These are phyloP conservation scores for Dione juno DNA, from an alignment of 2,888 invertebrate genomes.

Conservation along the genomic window DNA sequence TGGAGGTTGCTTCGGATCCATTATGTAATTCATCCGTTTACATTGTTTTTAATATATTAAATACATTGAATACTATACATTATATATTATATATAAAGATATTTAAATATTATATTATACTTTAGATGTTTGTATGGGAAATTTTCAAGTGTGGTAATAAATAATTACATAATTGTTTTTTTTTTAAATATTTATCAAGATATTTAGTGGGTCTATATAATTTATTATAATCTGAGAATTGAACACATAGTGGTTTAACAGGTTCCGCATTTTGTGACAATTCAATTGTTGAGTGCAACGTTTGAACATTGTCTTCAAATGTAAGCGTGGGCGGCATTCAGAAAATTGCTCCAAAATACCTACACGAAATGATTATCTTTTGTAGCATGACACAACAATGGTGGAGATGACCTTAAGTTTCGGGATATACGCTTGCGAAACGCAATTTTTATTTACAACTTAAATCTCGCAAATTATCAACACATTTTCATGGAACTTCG, in stretches of 20 bases:
- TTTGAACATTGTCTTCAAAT: constrained; percentile 44
- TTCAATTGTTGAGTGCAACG: constrained; percentile 41
- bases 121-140: not conserved
- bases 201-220: not conserved
- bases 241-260: constrained; percentile 34
- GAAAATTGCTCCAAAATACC: constrained; percentile 73
- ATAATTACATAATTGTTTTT: not conserved
- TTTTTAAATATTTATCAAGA: not conserved
- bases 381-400: constrained; percentile 76
- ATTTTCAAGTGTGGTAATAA: not conserved
- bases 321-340: constrained; percentile 61
- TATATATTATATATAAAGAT: not conserved
- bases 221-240: constrained; percentile 24
- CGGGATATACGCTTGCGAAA: constrained; percentile 61
- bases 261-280: constrained; percentile 37
- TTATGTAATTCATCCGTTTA: constrained; percentile 17
- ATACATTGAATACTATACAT: not conserved
- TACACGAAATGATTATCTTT: constrained; percentile 75
- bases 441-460: constrained; percentile 39
- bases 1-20: constrained; percentile 19
- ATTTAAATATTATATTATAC: not conserved
- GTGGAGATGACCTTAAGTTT: constrained; percentile 71
- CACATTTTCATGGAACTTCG: too few relatives aligned
- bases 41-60: constrained; percentile 6
- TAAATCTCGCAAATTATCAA: not conserved